Conservation (phyloP, 92 coral and sea anemone species). For the Desmophyllum pertusum region DNA sequence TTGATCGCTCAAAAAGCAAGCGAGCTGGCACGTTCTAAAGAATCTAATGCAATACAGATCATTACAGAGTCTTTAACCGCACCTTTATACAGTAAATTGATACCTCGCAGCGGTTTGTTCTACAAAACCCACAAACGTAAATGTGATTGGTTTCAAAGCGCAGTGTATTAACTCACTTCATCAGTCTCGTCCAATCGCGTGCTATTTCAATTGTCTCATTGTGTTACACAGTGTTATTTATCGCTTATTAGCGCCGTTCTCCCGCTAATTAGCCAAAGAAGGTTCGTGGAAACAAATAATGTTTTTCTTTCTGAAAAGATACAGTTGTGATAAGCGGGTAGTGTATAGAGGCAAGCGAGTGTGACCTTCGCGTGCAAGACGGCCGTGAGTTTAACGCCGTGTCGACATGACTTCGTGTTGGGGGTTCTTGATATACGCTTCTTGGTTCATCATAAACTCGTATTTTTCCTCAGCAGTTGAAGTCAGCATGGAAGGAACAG, state of each 20-base stretch:
- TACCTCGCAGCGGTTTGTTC: slow-evolving; percentile 14
- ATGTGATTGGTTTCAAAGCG: slow-evolving; percentile 7
- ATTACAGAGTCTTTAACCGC: slow-evolving; percentile 24
- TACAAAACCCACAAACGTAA: slow-evolving; percentile 18
- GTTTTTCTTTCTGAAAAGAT: slow-evolving; percentile 37
- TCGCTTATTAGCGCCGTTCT: slow-evolving; percentile 37
- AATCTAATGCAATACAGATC: neutral
- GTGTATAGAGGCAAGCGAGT: neutral
- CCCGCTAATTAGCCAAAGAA: slow-evolving; percentile 43
- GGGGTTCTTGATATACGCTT: slow-evolving; percentile 34
- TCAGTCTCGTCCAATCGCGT: slow-evolving; percentile 10
- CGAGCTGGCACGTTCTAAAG: neutral
- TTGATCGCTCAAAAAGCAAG: neutral
- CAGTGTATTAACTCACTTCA: slow-evolving; percentile 16
- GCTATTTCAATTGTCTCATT: slow-evolving; percentile 12
- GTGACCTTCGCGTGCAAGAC: slow-evolving; percentile 9
- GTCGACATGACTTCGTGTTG: slow-evolving; percentile 31
- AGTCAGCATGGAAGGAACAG: slow-evolving; percentile 62
- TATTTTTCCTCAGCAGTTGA: slow-evolving; percentile 46
- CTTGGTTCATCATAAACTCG: neutral
- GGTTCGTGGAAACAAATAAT: slow-evolving; percentile 24
- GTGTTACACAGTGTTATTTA: slow-evolving; percentile 25
- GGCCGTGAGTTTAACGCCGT: neutral
- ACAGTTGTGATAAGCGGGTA: slow-evolving; percentile 16
- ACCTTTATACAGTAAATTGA: slow-evolving; percentile 35